Evolutionary conservation across 2,888 invertebrate genomes (phyloP).

Genomic region (Rutpela maculata): DNA sequence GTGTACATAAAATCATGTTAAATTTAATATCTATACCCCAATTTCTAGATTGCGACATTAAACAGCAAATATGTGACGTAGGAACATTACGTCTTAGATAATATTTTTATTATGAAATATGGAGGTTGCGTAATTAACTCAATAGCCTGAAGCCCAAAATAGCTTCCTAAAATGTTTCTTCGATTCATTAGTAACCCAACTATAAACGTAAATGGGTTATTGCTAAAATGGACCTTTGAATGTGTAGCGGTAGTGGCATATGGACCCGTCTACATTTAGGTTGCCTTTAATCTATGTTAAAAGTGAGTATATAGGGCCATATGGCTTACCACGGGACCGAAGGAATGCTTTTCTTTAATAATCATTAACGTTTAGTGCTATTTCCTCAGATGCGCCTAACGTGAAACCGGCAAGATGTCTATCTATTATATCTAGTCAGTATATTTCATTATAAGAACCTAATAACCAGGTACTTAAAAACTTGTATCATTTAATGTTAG

Average conservation of each 20-base stretch:
- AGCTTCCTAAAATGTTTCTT: conserved; percentile 21
- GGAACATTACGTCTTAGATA: neutral
- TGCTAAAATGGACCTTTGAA: conserved; percentile 33
- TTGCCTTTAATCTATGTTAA: conserved; percentile 35
- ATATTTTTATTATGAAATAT: conserved; percentile 17
- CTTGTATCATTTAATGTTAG: neutral
- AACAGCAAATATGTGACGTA: neutral
- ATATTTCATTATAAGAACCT: neutral
- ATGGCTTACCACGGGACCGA: conserved; percentile 12
- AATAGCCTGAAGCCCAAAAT: conserved; percentile 1
- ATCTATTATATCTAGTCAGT: conserved; percentile 1
- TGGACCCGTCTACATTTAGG: conserved; percentile 17
- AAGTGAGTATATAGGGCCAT: conserved; percentile 22
- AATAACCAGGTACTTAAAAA: neutral
- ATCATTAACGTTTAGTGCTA: conserved; percentile 31
- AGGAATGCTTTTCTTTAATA: conserved; percentile 33
- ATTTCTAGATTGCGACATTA: neutral
- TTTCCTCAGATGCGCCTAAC: conserved; percentile 23
- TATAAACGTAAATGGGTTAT: conserved; percentile 37
- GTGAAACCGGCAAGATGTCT: neutral
- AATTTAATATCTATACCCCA: neutral
- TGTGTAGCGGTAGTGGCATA: conserved; percentile 20
- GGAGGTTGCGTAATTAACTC: conserved; percentile 13
- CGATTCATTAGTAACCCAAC: conserved; percentile 31
- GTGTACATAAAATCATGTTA: neutral